These are phyloP conservation scores for Sebastiscus albofasciatus DNA, from an alignment of 2,797 vertebrate species.

Conservation along the genomic window DNA sequence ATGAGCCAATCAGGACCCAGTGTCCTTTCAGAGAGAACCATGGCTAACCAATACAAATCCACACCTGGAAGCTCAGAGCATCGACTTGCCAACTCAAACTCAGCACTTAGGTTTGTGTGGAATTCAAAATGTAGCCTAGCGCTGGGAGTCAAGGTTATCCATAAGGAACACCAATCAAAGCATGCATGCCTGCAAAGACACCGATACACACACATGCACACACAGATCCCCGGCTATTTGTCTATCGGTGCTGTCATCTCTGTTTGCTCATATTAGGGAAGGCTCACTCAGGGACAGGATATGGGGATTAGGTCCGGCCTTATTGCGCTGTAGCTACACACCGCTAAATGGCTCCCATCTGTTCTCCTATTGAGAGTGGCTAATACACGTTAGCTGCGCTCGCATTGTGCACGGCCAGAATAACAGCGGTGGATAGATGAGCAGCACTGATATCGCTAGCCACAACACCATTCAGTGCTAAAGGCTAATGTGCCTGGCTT, in stretches of 20 bases:
- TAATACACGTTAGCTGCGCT: slow-evolving; percentile 80
- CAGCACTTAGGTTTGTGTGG: slow-evolving; percentile 54
- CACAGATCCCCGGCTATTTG: slow-evolving; percentile 61
- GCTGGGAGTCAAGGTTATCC: slow-evolving; percentile 44
- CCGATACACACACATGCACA: slow-evolving; percentile 29
- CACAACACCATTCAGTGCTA: slow-evolving; percentile 74
- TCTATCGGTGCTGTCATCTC: slow-evolving; percentile 83
- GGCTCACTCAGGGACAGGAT: slow-evolving; percentile 84
- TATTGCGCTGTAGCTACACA: slow-evolving; percentile 82
- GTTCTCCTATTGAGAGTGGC: slow-evolving; percentile 76
- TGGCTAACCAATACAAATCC: slow-evolving; percentile 61
- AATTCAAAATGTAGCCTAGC: slow-evolving; percentile 43
- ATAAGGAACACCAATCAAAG: slow-evolving; percentile 51
- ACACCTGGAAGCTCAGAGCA: slow-evolving; percentile 59
- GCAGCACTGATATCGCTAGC: slow-evolving; percentile 79
- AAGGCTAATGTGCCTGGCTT: slow-evolving; percentile 83
- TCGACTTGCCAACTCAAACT: slow-evolving; percentile 62
- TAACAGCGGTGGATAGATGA: slow-evolving; percentile 83
- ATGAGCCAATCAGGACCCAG: slow-evolving; percentile 62
- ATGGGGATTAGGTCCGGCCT: slow-evolving; percentile 81
- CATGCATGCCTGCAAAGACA: slow-evolving; percentile 40
- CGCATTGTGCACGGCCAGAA: slow-evolving; percentile 70
- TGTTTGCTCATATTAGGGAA: slow-evolving; percentile 83
- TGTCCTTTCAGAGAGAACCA: slow-evolving; percentile 50
- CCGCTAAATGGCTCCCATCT: slow-evolving; percentile 85